These are phyloP conservation scores for Nothura maculosa DNA, from an alignment of 2,797 vertebrate species.

Conservation along the genomic window DNA sequence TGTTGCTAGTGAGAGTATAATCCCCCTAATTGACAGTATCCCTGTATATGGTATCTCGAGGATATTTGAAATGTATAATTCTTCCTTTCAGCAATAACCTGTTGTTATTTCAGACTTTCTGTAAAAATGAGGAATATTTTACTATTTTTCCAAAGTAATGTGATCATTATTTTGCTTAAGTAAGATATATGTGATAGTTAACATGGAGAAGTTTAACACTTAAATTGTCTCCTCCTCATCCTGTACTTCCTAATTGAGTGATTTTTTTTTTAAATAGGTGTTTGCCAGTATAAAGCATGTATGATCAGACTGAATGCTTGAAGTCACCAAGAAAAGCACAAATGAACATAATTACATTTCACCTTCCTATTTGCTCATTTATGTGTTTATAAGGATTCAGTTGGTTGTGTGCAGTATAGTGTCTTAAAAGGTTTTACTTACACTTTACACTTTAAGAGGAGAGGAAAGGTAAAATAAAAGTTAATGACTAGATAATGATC, in stretches of 20 bases:
- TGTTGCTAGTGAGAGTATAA: not conserved
- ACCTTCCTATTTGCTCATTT: constrained; percentile 62
- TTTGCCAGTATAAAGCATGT: constrained; percentile 47
- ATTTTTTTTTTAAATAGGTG: constrained; percentile 9
- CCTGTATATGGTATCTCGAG: not conserved
- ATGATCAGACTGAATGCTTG: constrained; percentile 35
- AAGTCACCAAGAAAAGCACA: constrained; percentile 54
- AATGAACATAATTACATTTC: constrained; percentile 63
- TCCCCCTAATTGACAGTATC: not conserved
- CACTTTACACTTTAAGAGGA: constrained; percentile 38
- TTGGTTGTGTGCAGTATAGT: not conserved
- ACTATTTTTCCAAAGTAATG: constrained; percentile 53
- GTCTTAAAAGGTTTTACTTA: constrained; percentile 55
- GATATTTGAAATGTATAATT: not conserved
- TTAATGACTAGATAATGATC: constrained; percentile 70
- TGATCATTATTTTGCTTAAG: constrained; percentile 45
- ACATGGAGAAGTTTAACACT: constrained; percentile 1
- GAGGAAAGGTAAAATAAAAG: constrained; percentile 40
- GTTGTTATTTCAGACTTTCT: constrained; percentile 14
- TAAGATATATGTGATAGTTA: constrained; percentile 34
- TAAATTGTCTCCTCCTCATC: not conserved
- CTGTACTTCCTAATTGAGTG: not conserved
- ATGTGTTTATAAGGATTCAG: constrained; percentile 37
- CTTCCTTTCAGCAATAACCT: constrained; percentile 1
- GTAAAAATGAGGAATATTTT: constrained; percentile 1